Evolutionary conservation across 2,888 invertebrate species (phyloP).

Genomic region (Amiota communis): DNA sequence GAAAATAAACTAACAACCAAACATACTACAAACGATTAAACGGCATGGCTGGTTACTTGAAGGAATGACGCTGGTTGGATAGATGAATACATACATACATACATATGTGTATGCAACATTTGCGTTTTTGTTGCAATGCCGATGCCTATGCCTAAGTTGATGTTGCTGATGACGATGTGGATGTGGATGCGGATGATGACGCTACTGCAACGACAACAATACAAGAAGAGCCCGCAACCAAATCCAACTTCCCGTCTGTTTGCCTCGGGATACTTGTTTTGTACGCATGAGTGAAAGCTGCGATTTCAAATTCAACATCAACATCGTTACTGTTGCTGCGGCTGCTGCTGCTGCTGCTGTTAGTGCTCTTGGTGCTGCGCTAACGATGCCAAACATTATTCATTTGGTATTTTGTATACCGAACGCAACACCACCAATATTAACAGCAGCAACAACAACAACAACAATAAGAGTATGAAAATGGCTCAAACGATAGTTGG

Average conservation of each 20-base stretch:
- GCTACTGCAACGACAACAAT: slow-evolving; percentile 12
- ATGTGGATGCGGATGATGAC: background rate
- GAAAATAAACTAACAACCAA: background rate
- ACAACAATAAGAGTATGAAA: background rate
- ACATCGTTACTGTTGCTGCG: no score
- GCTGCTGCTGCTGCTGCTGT: no score
- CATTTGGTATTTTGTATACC: slow-evolving; percentile 15
- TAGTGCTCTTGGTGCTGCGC: background rate
- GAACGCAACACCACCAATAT: background rate
- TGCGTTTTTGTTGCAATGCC: slow-evolving; percentile 4
- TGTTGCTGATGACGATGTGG: background rate
- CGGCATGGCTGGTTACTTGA: no score
- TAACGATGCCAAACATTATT: slow-evolving; percentile 28
- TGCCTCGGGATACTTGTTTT: slow-evolving; percentile 29
- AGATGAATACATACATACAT: background rate
- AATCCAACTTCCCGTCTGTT: background rate
- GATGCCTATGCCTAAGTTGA: no score
- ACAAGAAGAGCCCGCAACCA: background rate
- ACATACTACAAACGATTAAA: background rate
- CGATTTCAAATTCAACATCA: slow-evolving; percentile 49
- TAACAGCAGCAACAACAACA: slow-evolving; percentile 2
- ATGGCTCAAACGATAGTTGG: background rate
- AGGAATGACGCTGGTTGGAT: background rate
- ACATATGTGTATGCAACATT: slow-evolving; percentile 13
- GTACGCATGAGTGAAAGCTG: slow-evolving; percentile 64